These are phyloP conservation scores for Leptinotarsa haldemani DNA, from an alignment of 2,888 invertebrate species.

Conservation along the genomic window DNA sequence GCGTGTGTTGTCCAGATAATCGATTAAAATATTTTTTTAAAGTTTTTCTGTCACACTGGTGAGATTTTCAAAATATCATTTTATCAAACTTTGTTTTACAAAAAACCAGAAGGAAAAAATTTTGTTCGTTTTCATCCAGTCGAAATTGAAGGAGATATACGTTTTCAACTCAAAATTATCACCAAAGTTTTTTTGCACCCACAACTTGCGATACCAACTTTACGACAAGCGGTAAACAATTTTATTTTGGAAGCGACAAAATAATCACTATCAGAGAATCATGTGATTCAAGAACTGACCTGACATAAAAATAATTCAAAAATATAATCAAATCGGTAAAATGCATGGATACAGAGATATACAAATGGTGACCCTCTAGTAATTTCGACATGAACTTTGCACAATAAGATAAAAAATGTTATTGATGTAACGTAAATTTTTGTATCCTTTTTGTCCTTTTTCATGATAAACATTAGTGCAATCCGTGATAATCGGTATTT, in stretches of 20 bases:
- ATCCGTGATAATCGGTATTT: neutral
- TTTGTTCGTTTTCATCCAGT: too few relatives aligned
- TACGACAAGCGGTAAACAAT: neutral
- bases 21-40: too few relatives aligned
- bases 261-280: slow-evolving; percentile 2
- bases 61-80: too few relatives aligned
- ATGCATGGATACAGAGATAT: slow-evolving; percentile 14
- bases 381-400: slow-evolving; percentile 17
- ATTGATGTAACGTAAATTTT: slow-evolving; percentile 1
- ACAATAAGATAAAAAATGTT: slow-evolving; percentile 14
- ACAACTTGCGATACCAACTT: neutral
- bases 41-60: too few relatives aligned
- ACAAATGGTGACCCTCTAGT: neutral
- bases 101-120: too few relatives aligned
- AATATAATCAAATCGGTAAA: slow-evolving; percentile 1
- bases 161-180: neutral
- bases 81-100: too few relatives aligned
- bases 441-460: neutral
- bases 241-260: neutral
- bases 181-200: neutral
- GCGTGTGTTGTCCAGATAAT: too few relatives aligned
- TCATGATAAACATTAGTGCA: slow-evolving; percentile 10
- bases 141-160: too few relatives aligned
- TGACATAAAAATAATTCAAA: slow-evolving; percentile 5
- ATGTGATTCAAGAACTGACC: slow-evolving; percentile 12